These are phyloP conservation scores for Resseliella maxima DNA, from an alignment of 2,888 invertebrate species.

Conservation along the genomic window DNA sequence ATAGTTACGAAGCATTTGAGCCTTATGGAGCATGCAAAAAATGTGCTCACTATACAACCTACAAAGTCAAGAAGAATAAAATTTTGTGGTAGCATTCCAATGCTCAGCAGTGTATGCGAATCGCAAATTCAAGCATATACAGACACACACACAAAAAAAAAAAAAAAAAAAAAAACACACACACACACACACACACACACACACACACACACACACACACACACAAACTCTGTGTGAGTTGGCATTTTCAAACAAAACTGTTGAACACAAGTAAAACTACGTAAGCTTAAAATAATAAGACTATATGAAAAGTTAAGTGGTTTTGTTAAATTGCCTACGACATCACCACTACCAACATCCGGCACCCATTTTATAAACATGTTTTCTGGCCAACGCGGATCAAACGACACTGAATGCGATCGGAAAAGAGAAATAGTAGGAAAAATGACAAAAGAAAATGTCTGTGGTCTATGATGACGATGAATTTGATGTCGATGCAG, in stretches of 20 bases:
- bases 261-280: conserved; percentile 10
- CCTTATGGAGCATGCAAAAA: neutral
- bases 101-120: neutral
- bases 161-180: too few relatives aligned
- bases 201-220: neutral
- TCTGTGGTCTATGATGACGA: too few relatives aligned
- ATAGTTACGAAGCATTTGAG: neutral
- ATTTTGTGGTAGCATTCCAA: neutral
- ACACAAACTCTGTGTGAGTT: neutral
- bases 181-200: too few relatives aligned
- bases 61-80: neutral
- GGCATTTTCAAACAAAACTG: neutral
- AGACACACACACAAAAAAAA: neutral
- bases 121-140: neutral
- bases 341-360: neutral
- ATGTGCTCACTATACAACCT: neutral
- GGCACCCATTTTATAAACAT: too few relatives aligned
- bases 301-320: conserved; percentile 15
- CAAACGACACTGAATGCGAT: neutral
- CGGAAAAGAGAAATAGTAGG: too few relatives aligned
- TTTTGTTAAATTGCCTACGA: conserved; percentile 38
- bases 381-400: neutral
- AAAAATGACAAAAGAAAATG: too few relatives aligned
- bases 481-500: too few relatives aligned
- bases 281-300: conserved; percentile 38